Percentiles rank a stretch among this genome's conserved stretches.
phyloP scores from a whole-genome alignment of 2,113 vertebrate species.

The Helogale parvula region DNA sequence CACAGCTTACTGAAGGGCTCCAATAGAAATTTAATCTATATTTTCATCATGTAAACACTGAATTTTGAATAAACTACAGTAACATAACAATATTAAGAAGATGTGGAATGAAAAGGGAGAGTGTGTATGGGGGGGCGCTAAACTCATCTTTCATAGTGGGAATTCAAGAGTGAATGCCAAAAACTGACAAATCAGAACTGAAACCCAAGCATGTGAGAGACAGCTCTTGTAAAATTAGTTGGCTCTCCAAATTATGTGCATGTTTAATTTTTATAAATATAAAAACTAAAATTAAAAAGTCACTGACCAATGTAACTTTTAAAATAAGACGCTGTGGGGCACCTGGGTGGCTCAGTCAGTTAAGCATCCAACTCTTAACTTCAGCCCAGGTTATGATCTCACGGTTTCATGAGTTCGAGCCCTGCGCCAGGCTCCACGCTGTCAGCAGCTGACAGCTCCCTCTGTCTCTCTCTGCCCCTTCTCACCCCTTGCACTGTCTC shows the following conservation, averaged over 20 bases:
- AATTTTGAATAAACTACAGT: background rate
- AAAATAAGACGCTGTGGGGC: no score
- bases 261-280: background rate
- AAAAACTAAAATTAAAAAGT: background rate
- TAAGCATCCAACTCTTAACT: no score
- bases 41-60: conserved; percentile 3
- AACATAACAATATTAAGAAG: background rate
- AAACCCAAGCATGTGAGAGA: background rate
- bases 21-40: conserved; percentile 26
- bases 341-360: no score
- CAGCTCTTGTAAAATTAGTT: background rate
- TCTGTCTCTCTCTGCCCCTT: no score
- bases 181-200: background rate
- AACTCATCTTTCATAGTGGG: background rate
- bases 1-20: background rate
- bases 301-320: background rate
- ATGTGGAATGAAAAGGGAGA: background rate
- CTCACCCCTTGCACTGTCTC: no score
- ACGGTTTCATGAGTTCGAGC: no score
- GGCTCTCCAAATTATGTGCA: background rate
- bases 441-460: no score
- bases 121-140: no score
- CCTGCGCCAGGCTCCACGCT: no score
- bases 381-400: no score
- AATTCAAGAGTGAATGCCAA: background rate